Evolutionary conservation across 64 coral and sea anemone species (phyloP), one percentile per base, ranked within the genome.

Genomic region (Stylophora pistillata): DNA sequence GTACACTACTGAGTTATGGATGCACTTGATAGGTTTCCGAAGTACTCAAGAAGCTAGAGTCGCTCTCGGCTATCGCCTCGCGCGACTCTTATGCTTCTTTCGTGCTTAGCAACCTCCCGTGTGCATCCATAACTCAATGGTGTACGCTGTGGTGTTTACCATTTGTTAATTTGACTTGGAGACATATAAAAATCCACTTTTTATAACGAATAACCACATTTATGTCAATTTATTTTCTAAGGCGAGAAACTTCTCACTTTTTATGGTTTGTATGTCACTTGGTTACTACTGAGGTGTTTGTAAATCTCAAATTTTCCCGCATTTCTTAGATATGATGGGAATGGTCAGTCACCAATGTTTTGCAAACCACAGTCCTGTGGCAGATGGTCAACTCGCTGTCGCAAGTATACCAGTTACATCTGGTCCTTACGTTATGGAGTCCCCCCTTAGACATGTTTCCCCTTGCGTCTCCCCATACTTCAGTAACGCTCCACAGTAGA

Each of bases 401-500:
- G 7, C 37, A 47, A 7, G 37, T 3, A 47, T 47, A 47, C 80
- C 41, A 55, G 26, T 84, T 60, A 15, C 60, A 18, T 9, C 33
- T 15, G 30, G 30, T 21, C 57, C 59, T 65, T 37, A 65, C 16
- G 23, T 17, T 10, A 53, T 69, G 27, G 80, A 84, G 29, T 16
- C 62, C 13, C 80, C 60, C 3, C 4, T 84, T 13, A 69, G 53
- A 26, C 62, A 84, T 15, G 12, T 84, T 23, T 53, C 33, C 27
- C 80, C 80, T 47, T 69, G 33, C 28, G 34, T 84, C 18, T 84
- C 60, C 25, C 33, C 80, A 68, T 84, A 47, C 61, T 84, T 20
- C 80, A 84, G 69, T n/a, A 23, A 37, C 60, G 53, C 53, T 69
- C 60, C 60, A 25, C 65, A 84, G 33, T 27, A 58, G 55, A 15